Evolutionary conservation across 2,797 vertebrate species (phyloP).

Genomic region (Scolopax rusticola): DNA sequence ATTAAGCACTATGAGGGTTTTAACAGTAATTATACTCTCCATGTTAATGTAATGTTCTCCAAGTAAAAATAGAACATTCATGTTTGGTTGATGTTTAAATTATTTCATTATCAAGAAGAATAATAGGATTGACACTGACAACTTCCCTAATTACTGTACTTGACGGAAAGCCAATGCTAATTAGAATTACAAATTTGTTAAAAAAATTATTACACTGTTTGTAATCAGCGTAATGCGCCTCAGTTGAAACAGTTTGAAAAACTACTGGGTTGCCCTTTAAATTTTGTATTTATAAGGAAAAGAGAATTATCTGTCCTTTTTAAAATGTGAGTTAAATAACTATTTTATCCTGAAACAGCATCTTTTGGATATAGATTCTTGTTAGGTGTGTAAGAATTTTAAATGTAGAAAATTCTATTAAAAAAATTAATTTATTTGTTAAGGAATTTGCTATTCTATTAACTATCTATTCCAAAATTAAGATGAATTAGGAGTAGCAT

Average conservation of each 20-base stretch:
- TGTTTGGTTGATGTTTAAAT: slow-evolving; percentile 77
- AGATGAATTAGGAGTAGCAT: neutral
- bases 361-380: neutral
- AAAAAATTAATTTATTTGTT: neutral
- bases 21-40: slow-evolving; percentile 51
- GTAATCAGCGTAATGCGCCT: slow-evolving; percentile 64
- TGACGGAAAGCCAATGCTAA: slow-evolving; percentile 75
- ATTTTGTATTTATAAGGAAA: slow-evolving; percentile 56
- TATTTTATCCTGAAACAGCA: neutral
- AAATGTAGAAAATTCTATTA: neutral
- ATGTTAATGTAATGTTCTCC: slow-evolving; percentile 49
- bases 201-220: slow-evolving; percentile 58
- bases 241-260: slow-evolving; percentile 62
- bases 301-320: slow-evolving; percentile 20
- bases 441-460: neutral
- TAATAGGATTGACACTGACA: slow-evolving; percentile 78
- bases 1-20: slow-evolving; percentile 48
- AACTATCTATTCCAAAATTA: neutral
- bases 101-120: slow-evolving; percentile 80
- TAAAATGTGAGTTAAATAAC: slow-evolving; percentile 13
- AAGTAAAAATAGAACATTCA: slow-evolving; percentile 64
- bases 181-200: slow-evolving; percentile 73
- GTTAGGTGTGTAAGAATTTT: neutral
- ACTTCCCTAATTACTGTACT: slow-evolving; percentile 76
- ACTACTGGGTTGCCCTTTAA: slow-evolving; percentile 56